These are phyloP conservation scores for Xestia sexstrigata DNA, from an alignment of 2,888 invertebrate species.

Conservation along the genomic window DNA sequence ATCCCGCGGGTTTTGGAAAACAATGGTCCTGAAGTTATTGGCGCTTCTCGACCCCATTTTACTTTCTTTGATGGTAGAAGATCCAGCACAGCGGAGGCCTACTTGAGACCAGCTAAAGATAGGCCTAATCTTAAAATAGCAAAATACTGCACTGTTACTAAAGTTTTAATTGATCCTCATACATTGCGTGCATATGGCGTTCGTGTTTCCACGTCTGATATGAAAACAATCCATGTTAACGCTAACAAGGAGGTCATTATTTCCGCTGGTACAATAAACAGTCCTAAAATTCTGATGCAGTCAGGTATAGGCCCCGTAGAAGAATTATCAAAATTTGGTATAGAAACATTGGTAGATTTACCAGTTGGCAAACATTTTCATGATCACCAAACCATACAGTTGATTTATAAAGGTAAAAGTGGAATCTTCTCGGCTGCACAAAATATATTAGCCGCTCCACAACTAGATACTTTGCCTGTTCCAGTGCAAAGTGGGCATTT, in stretches of 20 bases:
- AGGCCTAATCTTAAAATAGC: constrained; percentile 79
- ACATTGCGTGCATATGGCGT: constrained; percentile 77
- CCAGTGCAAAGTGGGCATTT: constrained; percentile 79
- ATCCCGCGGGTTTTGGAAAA: constrained; percentile 73
- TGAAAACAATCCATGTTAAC: constrained; percentile 73
- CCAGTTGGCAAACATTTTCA: constrained; percentile 85
- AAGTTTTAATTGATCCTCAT: constrained; percentile 77
- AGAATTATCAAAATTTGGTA: constrained; percentile 74
- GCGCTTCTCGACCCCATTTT: constrained; percentile 74
- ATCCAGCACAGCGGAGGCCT: constrained; percentile 84
- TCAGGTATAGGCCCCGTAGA: constrained; percentile 83
- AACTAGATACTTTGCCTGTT: constrained; percentile 73
- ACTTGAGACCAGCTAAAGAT: constrained; percentile 73
- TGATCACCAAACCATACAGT: constrained; percentile 76
- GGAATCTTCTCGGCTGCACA: constrained; percentile 80
- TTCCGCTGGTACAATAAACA: constrained; percentile 82
- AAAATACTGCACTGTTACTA: constrained; percentile 78
- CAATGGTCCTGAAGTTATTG: constrained; percentile 73
- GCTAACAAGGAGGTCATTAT: constrained; percentile 80
- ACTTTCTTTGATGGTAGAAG: constrained; percentile 79
- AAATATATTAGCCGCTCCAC: constrained; percentile 68
- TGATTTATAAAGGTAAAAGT: constrained; percentile 76
- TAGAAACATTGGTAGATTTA: constrained; percentile 76
- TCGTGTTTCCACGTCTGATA: constrained; percentile 70
- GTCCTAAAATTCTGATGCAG: constrained; percentile 83